phyloP scores from a whole-genome alignment of 2,797 vertebrate genomes.

The Anniella stebbinsi region DNA sequence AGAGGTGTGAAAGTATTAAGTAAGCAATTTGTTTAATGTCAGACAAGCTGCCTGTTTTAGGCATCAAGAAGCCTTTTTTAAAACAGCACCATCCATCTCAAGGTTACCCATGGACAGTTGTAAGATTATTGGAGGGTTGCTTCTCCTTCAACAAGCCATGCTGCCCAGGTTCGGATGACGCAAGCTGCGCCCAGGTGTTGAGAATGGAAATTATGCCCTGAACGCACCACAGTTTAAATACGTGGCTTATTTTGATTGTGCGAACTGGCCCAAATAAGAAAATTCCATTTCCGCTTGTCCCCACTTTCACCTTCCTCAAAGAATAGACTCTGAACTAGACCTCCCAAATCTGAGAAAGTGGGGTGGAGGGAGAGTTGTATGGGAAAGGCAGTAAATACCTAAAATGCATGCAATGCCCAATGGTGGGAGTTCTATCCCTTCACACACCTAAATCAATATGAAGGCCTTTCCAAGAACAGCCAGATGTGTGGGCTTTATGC shows the following conservation, averaged over 20 bases:
- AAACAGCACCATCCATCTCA: neutral
- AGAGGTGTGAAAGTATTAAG: neutral
- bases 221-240: too few species aligned
- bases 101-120: too few species aligned
- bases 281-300: too few species aligned
- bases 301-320: neutral
- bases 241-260: too few species aligned
- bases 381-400: neutral
- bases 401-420: neutral
- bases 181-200: too few species aligned
- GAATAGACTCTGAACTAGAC: neutral
- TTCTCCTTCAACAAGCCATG: too few species aligned
- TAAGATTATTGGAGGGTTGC: too few species aligned
- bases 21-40: neutral
- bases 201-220: too few species aligned
- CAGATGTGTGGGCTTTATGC: neutral
- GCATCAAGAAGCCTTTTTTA: neutral
- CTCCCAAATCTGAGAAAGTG: neutral
- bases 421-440: neutral
- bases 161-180: too few species aligned
- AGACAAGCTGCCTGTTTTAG: neutral
- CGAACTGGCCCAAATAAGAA: too few species aligned
- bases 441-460: neutral
- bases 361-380: too few species aligned
- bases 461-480: neutral